Percentiles rank a stretch among this genome's conserved stretches.
Conservation (phyloP, 2,113 vertebrate species). For the human (Homo sapiens) region GRCh38 chrX:97270501-97271000, state of each 20-base stretch:
- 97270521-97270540: neutral
- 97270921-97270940: neutral
- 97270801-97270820: neutral
- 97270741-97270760: neutral
- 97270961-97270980: neutral
- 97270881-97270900: neutral
- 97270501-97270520: neutral
- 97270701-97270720: constrained; percentile 21
- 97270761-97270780: neutral
- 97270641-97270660: constrained; percentile 19
- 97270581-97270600: constrained; percentile 1
- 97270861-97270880: neutral
- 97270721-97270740: neutral
- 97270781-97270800: neutral
- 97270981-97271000: neutral
- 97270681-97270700: constrained; percentile 29
- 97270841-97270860: neutral
- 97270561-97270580: constrained; percentile 1
- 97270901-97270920: neutral
- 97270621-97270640: neutral
- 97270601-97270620: constrained; percentile 37
- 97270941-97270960: neutral
- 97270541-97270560: neutral
- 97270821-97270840: neutral
- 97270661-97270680: constrained; percentile 34